Conservation (phyloP, 2,888 invertebrate genomes). For the Torymus texanus region DNA sequence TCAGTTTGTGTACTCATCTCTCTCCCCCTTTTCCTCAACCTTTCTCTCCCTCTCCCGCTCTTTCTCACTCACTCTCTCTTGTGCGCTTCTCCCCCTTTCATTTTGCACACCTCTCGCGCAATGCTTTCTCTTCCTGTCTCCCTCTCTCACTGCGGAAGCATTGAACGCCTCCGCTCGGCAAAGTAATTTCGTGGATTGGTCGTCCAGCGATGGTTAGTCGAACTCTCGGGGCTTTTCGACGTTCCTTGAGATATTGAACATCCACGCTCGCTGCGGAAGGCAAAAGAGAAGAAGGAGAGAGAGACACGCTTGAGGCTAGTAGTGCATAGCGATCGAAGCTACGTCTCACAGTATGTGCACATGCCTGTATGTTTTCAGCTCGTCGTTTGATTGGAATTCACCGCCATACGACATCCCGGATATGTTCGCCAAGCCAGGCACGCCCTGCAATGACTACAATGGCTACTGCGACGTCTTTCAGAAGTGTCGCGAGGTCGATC, state of each 20-base stretch:
- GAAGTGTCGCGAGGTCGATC: slow-evolving; percentile 93
- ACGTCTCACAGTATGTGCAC: not conserved
- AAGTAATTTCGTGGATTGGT: slow-evolving; percentile 48
- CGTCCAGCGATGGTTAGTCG: not conserved
- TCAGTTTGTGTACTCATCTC: not conserved
- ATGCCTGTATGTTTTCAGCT: slow-evolving; percentile 74
- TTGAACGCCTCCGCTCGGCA: slow-evolving; percentile 10
- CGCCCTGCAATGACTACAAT: slow-evolving; percentile 95
- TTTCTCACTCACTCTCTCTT: not conserved
- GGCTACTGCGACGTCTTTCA: slow-evolving; percentile 87
- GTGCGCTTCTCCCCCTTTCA: not conserved
- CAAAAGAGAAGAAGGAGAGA: not conserved
- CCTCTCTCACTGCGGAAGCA: not conserved
- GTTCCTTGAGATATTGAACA: slow-evolving; percentile 44
- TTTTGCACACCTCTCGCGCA: too few relatives aligned
- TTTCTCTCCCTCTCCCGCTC: not conserved
- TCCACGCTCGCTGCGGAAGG: not conserved
- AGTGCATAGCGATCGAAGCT: slow-evolving; percentile 24
- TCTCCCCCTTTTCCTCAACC: not conserved
- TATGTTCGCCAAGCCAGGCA: slow-evolving; percentile 94
- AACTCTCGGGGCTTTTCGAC: slow-evolving; percentile 16
- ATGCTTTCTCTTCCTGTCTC: not conserved
- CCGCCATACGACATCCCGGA: slow-evolving; percentile 93
- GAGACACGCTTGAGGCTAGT: not conserved
- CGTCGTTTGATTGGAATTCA: slow-evolving; percentile 93